Evolutionary conservation across 2,797 vertebrate genomes (phyloP).

Genomic region (Thamnophis elegans): DNA sequence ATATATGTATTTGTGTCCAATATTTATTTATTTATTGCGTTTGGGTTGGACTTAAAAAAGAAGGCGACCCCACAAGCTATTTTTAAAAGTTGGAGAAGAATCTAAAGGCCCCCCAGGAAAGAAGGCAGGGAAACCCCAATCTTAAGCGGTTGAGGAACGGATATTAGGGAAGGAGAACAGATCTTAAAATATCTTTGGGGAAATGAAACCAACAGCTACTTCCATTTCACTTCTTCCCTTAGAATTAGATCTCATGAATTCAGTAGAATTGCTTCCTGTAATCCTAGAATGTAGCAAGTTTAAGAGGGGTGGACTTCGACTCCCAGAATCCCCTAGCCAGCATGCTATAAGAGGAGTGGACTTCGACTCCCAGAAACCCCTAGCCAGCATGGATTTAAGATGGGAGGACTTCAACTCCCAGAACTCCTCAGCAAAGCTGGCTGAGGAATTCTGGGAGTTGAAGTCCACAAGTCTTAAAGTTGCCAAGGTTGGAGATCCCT

Average conservation of each 20-base stretch:
- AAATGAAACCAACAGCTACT: neutral
- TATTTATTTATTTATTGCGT: too few species aligned
- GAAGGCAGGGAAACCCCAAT: neutral
- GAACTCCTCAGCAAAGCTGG: too few species aligned
- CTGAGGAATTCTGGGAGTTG: too few species aligned
- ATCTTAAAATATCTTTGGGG: neutral
- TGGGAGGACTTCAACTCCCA: too few species aligned
- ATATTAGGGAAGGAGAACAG: neutral
- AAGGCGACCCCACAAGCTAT: neutral
- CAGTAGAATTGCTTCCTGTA: neutral
- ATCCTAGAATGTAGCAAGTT: neutral
- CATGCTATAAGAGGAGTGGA: too few species aligned
- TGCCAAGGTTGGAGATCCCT: too few species aligned
- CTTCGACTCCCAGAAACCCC: too few species aligned
- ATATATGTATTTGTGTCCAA: too few species aligned
- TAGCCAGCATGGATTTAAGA: too few species aligned
- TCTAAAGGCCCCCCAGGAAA: neutral
- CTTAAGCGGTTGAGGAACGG: neutral
- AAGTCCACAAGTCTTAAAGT: too few species aligned
- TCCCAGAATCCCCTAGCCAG: neutral
- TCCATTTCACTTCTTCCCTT: neutral
- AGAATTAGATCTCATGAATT: neutral
- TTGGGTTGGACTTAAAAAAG: neutral
- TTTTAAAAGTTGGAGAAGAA: neutral
- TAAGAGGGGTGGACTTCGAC: neutral